A percentile compares a stretch with the other conserved stretches of the same genome.
Evolutionary conservation across 2,888 invertebrate genomes (phyloP).

Genomic region (Dastarcus helophoroides): DNA sequence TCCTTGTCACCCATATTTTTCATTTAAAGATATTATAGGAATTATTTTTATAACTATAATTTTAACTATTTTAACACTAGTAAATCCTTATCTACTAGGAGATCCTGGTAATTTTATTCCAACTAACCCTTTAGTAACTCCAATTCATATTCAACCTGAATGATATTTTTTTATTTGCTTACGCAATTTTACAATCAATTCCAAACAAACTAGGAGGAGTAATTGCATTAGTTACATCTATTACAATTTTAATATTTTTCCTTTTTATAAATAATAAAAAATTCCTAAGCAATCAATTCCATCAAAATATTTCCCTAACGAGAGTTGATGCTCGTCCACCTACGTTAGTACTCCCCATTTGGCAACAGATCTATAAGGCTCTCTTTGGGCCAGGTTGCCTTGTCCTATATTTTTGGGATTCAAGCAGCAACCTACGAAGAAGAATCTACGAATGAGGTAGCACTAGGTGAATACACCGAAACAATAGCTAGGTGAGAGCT

Average conservation of each 20-base stretch:
- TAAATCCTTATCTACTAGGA: constrained; percentile 48
- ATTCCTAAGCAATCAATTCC: constrained; percentile 47
- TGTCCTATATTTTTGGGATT: no score
- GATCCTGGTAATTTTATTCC: constrained; percentile 66
- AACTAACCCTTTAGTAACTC: constrained; percentile 56
- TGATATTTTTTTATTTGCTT: constrained; percentile 77
- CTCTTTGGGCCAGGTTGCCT: no score
- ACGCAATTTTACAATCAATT: constrained; percentile 68
- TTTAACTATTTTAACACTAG: constrained; percentile 42
- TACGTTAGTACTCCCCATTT: no score
- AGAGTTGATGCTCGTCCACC: no score
- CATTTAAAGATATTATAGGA: no score
- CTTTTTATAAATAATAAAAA: constrained; percentile 46
- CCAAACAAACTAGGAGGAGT: constrained; percentile 72
- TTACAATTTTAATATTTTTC: constrained; percentile 52
- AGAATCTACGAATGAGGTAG: no score
- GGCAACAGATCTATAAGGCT: no score
- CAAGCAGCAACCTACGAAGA: no score
- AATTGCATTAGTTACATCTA: constrained; percentile 51
- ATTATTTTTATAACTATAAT: constrained; percentile 45
- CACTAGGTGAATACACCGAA: no score
- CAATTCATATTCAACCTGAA: constrained; percentile 70
- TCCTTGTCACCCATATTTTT: no score
- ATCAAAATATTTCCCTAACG: no score
- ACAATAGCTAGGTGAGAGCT: no score